phyloP scores from a whole-genome alignment of 2,888 invertebrate genomes.

The Drosophila lutescens region DNA sequence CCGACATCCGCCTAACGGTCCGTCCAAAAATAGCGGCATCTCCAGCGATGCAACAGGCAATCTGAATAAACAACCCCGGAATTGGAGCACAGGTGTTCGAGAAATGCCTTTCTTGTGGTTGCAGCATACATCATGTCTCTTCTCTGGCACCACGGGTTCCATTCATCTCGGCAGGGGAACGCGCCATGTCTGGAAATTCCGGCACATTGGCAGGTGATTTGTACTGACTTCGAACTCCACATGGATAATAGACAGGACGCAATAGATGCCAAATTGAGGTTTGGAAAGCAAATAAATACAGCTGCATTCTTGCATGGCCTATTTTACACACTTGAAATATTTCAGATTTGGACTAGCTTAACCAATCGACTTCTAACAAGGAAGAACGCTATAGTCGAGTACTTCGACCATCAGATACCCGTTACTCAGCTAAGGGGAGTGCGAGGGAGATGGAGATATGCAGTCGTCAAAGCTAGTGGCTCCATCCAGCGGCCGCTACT shows the following conservation, averaged over 20 bases:
- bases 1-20: conserved; percentile 36
- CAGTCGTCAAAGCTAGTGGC: no score
- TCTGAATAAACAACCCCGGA: conserved; percentile 43
- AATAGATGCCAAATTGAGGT: conserved; percentile 31
- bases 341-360: neutral
- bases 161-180: conserved; percentile 20
- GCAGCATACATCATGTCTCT: conserved; percentile 51
- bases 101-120: conserved; percentile 31
- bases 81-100: conserved; percentile 70
- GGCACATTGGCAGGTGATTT: conserved; percentile 32
- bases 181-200: conserved; percentile 33
- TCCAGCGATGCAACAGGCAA: conserved; percentile 24
- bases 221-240: conserved; percentile 7
- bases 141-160: conserved; percentile 30
- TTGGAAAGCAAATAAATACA: conserved; percentile 15
- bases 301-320: conserved; percentile 11
- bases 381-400: no score
- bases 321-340: neutral
- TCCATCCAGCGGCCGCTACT: no score
- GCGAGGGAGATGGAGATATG: no score
- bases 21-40: conserved; percentile 54
- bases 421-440: no score
- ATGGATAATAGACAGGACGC: conserved; percentile 10
- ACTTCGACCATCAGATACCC: no score
- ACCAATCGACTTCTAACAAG: no score